phyloP scores from a whole-genome alignment of 2,888 invertebrate species.

The Gastrophysa polygoni region DNA sequence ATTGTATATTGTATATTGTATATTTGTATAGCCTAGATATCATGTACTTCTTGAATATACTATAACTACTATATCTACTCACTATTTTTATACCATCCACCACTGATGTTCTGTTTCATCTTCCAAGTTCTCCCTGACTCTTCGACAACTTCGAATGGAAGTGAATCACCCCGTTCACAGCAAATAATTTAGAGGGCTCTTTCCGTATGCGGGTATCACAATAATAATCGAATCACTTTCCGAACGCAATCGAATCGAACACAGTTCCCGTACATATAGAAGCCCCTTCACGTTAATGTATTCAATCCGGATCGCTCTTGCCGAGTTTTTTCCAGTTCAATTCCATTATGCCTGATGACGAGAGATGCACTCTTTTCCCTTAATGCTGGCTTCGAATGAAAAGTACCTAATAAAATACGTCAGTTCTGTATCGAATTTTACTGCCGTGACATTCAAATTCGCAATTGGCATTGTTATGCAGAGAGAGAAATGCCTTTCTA shows the following conservation, averaged over 20 bases:
- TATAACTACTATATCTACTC: no score
- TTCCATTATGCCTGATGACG: slow-evolving; percentile 25
- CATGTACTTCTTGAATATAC: no score
- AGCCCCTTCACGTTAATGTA: slow-evolving; percentile 24
- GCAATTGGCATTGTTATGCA: slow-evolving; percentile 15
- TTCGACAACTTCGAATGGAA: no score
- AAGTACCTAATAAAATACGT: slow-evolving; percentile 27
- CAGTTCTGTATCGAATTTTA: slow-evolving; percentile 30
- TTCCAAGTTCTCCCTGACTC: no score
- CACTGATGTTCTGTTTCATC: no score
- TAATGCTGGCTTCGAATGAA: neutral
- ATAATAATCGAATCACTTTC: neutral
- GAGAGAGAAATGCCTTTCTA: neutral
- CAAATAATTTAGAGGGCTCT: no score
- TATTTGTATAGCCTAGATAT: no score
- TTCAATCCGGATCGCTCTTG: slow-evolving; percentile 18
- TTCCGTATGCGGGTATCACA: neutral
- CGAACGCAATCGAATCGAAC: neutral
- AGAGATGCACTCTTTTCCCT: slow-evolving; percentile 25
- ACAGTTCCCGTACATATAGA: neutral
- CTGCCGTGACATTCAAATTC: slow-evolving; percentile 21
- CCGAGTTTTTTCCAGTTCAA: slow-evolving; percentile 29
- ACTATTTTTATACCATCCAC: no score
- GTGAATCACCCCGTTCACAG: no score
- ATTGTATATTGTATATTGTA: no score